Evolutionary conservation across 1,140 invertebrate genomes (phyloP), one percentile per base, ranked within the genome.

Genomic region (Drosophila burlai): DNA sequence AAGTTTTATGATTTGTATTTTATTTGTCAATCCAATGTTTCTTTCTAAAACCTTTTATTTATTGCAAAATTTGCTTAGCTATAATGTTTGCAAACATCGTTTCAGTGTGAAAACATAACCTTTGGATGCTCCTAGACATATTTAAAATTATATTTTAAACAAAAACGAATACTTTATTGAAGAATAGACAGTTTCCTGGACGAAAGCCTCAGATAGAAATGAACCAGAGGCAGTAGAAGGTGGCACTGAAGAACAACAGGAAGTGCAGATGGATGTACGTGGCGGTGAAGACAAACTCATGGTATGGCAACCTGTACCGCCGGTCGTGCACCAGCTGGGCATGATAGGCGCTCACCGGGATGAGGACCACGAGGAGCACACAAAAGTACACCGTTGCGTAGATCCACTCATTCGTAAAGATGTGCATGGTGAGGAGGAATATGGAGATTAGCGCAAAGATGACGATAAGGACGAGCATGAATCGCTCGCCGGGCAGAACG

Each of bases 401-500:
- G 0, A n/a, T 10, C 2, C 6, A 0, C 5, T 49, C 0, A 11
- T 49, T 15, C 5, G 45, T 69, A 2, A 50, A 15, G 4, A 83
- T 49, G 0, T 24, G 64, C 34, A 80, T n/a, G n/a, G 10, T 40
- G 24, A 83, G 43, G 4, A 75, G 16, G 3, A 31, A 16, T 6
- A 45, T 9, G 24, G 46, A 40, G 10, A 3, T 16, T 11, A 52
- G 2, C 0, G 21, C 29, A 31, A 83, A 80, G 2, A 61, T 0
- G 1, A 68, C 9, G 2, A 83, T 8, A 10, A 49, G 13, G 0
- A 65, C 3, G 4, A 21, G 36, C n/a, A 80, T 26, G 2, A 26
- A 10, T 1, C 62, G 42, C 18, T 79, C 76, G 11, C 81, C 76
- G 5, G 80, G 80, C 29, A 83, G 42, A 1, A 69, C 2, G 6